Evolutionary conservation across 2,113 vertebrate genomes (phyloP), one percentile per base, ranked within the genome.

Genomic region (Pterocles orientalis): DNA sequence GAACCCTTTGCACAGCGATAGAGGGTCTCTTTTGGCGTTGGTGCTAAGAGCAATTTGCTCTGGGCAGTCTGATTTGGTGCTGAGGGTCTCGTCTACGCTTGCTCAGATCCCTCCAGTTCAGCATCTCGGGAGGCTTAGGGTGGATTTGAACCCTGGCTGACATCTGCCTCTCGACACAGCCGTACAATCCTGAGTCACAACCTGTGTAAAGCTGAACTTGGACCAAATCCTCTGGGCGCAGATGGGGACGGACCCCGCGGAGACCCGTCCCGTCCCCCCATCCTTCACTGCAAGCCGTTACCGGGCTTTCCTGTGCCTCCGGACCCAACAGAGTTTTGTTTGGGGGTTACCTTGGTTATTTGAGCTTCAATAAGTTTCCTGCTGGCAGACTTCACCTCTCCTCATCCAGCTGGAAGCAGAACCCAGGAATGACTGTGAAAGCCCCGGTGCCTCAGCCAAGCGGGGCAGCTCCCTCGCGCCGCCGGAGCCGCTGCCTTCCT

Each of bases 401-500:
- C 41, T 79, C 57, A 31, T 94, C 86, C 87, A 85, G 65, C 56
- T 95, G 81, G 86, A 80, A 80, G 60, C 48, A 62, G 83, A 62
- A 54, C 75, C 65, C 23, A 15, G 19, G 70, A 15, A 88, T 50
- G 26, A 14, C 39, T 81, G 66, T 64, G 89, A 76, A 79, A 87
- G 79, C 33, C 51, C 47, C 1, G 1, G 11, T 12, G 65, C 19
- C 60, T 82, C 61, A 39, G 51, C 72, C 88, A 58, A 80, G 41
- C 1, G 3, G 19, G 33, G 75, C 57, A 66, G 36, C 36, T 29
- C 56, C 11, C 2, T 73, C 72, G 57, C 1, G 7, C 45, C 1
- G 2, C 68, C 0, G 11, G 53, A 51, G 34, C 31, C 1, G 9
- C 64, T 62, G 72, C 64, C 25, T 68, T 90, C 45, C 6, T 85